Base-by-base conservation (phyloP, 1,140 invertebrate species). In the Bicyclus anynana region DNA sequence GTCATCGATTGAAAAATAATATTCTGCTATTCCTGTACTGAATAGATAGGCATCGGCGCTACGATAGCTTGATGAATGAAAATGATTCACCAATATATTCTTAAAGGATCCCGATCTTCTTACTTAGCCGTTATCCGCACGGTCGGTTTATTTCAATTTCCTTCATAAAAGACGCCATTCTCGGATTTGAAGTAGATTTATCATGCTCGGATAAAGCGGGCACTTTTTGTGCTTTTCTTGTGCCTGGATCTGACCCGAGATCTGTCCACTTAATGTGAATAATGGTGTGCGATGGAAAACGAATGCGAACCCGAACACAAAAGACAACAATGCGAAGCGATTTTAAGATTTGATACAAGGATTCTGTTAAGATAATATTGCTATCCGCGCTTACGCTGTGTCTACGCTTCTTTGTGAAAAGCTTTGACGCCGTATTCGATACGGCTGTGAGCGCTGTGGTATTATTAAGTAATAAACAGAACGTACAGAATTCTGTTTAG, bases 181-280 rank as follows among this genome's bases (percentile, higher is more conserved):
- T 87, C 83, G 84, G 84, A 87, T 87, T 87, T 87, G 84, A 87
- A 87, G 84, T 87, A 87, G 83, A 87, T 87, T 87, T 87, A 87
- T 87, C 83, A 88, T 88, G 84, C 81, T 84, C 82, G 84, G 83
- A 88, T 88, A 88, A 88, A 88, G 80, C 84, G 83, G 81, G 82
- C 80, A 86, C 83, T 88, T 88, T 88, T 86, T 88, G 84, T 85
- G 81, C 83, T 86, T 86, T 86, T 86, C 84, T 85, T 84, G 69
- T 83, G 84, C 83, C 83, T 88, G 84, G 81, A 84, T 84, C 83
- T 87, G 84, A 88, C 84, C 84, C 84, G 81, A 84, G 84, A 88
- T 88, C 84, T 88, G 83, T 88, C 84, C 84, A 88, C 84, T 88
- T 88, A 88, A 88, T 88, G 84, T 88, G 84, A 88, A 88, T 88